Percentiles rank a stretch among this genome's conserved stretches.
phyloP scores from a whole-genome alignment of 2,888 invertebrate species.

The Uropetala carovei region DNA sequence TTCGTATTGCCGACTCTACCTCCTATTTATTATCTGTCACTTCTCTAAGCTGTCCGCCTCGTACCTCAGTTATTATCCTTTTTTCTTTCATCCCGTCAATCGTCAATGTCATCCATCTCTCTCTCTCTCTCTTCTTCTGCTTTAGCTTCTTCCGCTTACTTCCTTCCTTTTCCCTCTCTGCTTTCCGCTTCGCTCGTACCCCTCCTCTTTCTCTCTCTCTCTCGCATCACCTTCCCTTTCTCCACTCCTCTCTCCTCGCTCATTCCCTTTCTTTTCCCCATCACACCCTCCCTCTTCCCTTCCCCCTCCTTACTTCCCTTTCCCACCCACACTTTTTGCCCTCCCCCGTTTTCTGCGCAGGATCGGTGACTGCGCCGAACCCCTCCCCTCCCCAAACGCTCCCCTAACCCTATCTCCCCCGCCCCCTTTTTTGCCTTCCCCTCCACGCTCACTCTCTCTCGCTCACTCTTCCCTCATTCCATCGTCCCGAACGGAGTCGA shows the following conservation, averaged over 20 bases:
- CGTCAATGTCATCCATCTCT: neutral
- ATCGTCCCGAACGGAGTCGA: neutral
- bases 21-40: no score
- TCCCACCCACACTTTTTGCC: neutral
- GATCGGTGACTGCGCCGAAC: constrained; percentile 34
- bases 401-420: neutral
- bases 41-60: no score
- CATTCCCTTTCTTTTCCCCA: neutral
- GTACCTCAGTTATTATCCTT: no score
- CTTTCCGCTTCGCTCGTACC: neutral
- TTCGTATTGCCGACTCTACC: no score
- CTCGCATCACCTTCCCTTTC: neutral
- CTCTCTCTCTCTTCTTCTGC: neutral
- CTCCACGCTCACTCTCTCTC: neutral
- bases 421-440: constrained; percentile 1
- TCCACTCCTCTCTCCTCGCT: neutral
- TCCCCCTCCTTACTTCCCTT: neutral
- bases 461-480: neutral
- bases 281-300: neutral
- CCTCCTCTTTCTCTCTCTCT: neutral
- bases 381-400: neutral
- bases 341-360: constrained; percentile 41
- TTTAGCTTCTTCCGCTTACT: neutral
- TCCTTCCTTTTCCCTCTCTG: neutral
- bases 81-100: neutral